These are phyloP conservation scores for Phytoseiulus persimilis DNA, from an alignment of 2,888 invertebrate species.

Conservation along the genomic window DNA sequence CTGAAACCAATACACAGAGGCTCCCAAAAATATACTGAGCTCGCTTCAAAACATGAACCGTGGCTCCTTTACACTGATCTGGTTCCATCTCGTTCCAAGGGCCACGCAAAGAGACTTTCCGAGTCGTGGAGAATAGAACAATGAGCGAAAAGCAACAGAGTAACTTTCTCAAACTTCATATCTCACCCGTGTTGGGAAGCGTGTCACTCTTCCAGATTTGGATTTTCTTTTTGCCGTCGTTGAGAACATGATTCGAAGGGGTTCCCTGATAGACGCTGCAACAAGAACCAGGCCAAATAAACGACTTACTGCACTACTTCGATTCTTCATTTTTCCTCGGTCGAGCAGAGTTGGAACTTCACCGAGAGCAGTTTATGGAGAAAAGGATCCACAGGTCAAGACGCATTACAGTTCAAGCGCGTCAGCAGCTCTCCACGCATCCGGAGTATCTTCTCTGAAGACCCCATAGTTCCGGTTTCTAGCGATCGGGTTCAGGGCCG, in stretches of 20 bases:
- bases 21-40: not conserved
- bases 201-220: not conserved
- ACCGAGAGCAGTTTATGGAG: too few species aligned
- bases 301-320: not conserved
- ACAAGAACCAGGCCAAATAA: not conserved
- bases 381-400: too few species aligned
- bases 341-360: too few species aligned
- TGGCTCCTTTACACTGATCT: too few species aligned
- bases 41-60: not conserved
- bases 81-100: not conserved
- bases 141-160: not conserved
- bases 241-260: not conserved
- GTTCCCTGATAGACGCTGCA: not conserved
- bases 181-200: not conserved
- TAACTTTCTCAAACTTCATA: not conserved
- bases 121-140: not conserved
- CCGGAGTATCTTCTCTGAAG: too few species aligned
- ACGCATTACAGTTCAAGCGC: too few species aligned
- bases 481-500: not conserved
- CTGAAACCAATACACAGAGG: not conserved
- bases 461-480: not conserved
- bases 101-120: not conserved
- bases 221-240: not conserved
- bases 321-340: not conserved
- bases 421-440: too few species aligned